phyloP scores from a whole-genome alignment of 2,888 invertebrate genomes.

The Chrysotoxum bicinctum region DNA sequence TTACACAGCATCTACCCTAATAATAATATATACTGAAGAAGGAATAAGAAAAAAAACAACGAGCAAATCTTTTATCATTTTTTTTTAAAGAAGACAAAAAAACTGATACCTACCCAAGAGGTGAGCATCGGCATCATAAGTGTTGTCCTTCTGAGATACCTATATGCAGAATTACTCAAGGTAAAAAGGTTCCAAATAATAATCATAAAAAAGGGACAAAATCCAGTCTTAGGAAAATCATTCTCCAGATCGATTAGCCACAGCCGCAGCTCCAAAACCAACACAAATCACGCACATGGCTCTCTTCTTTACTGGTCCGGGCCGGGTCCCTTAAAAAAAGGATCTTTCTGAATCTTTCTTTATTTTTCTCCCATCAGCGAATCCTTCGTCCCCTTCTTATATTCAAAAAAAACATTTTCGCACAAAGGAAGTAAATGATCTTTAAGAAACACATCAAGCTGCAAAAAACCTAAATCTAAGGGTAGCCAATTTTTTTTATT shows the following conservation, averaged over 20 bases:
- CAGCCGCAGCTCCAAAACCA: slow-evolving; percentile 69
- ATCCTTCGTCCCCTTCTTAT: slow-evolving; percentile 42
- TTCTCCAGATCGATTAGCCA: slow-evolving; percentile 67
- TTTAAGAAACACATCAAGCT: slow-evolving; percentile 67
- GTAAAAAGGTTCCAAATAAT: slow-evolving; percentile 55
- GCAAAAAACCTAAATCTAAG: slow-evolving; percentile 60
- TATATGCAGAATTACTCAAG: slow-evolving; percentile 32
- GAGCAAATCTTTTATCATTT: slow-evolving; percentile 58
- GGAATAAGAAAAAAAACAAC: slow-evolving; percentile 39
- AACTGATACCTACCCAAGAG: slow-evolving; percentile 68
- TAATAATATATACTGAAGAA: slow-evolving; percentile 39
- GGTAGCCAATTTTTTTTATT: slow-evolving; percentile 70
- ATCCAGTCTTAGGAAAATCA: slow-evolving; percentile 65
- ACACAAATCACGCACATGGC: slow-evolving; percentile 65
- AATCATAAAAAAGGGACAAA: slow-evolving; percentile 72
- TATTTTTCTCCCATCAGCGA: slow-evolving; percentile 29
- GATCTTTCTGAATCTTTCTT: slow-evolving; percentile 32
- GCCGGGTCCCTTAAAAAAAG: slow-evolving; percentile 32
- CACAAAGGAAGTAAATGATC: slow-evolving; percentile 72
- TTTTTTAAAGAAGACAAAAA: slow-evolving; percentile 57
- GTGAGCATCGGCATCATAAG: slow-evolving; percentile 47
- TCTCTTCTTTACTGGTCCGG: background rate
- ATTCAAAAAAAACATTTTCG: slow-evolving; percentile 52
- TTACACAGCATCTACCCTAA: slow-evolving; percentile 76
- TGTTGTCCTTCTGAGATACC: slow-evolving; percentile 39